Percentiles rank a stretch among this genome's conserved stretches.
These are phyloP conservation scores for Platygyra sinensis DNA, from an alignment of 64 coral and sea anemone genomes.

Conservation along the genomic window DNA sequence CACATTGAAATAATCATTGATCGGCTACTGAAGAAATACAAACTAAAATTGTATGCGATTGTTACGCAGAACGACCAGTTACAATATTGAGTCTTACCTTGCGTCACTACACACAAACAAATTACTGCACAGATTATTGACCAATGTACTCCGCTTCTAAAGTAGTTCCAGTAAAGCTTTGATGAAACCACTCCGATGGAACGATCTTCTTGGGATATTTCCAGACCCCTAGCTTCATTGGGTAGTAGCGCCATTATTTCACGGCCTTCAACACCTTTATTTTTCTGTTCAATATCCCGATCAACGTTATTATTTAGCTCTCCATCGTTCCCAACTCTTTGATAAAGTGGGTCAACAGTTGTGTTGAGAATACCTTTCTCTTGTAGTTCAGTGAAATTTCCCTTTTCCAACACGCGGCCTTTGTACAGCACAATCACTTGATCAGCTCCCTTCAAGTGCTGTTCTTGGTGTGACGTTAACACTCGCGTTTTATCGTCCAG, in stretches of 20 bases:
- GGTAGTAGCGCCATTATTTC: no score
- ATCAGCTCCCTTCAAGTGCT: slow-evolving; percentile 5
- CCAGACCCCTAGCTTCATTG: not conserved
- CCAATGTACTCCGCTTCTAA: not conserved
- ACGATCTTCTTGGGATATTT: not conserved
- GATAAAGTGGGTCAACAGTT: not conserved
- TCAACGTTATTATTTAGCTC: not conserved
- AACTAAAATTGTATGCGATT: not conserved
- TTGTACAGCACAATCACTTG: slow-evolving; percentile 14
- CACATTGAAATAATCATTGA: no score
- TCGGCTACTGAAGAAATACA: not conserved
- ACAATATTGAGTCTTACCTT: not conserved
- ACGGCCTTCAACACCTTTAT: not conserved
- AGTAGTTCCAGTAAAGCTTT: slow-evolving; percentile 10
- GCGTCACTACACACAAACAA: not conserved
- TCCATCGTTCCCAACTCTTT: no score
- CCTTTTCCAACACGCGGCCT: not conserved
- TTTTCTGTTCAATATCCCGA: not conserved
- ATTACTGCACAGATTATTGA: not conserved
- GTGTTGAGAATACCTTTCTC: not conserved
- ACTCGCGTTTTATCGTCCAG: not conserved
- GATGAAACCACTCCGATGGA: not conserved
- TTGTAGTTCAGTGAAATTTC: not conserved
- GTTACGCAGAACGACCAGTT: no score
- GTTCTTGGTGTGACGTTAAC: slow-evolving; percentile 3